Evolutionary conservation across 2,797 vertebrate genomes (phyloP).

Genomic region (Trichosurus vulpecula): DNA sequence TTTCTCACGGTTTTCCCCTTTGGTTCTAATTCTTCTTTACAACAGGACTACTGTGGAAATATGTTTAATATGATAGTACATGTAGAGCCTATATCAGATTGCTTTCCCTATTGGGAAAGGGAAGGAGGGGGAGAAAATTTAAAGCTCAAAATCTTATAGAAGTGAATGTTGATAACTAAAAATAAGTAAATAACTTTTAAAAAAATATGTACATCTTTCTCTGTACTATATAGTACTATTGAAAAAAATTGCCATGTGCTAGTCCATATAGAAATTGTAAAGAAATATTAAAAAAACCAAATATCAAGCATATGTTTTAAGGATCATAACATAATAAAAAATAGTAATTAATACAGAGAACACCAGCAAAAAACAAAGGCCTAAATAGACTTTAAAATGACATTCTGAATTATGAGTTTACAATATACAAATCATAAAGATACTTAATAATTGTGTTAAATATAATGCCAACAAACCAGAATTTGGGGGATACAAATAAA

Average conservation of each 20-base stretch:
- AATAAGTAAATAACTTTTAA: too few relatives aligned
- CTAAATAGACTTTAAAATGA: background rate
- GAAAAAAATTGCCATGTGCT: background rate
- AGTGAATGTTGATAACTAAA: too few relatives aligned
- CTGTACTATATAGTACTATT: background rate
- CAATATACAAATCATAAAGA: background rate
- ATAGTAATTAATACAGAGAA: background rate
- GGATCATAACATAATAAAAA: background rate
- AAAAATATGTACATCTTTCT: background rate
- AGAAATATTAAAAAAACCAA: background rate
- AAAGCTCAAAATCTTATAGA: too few relatives aligned
- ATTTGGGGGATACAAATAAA: background rate
- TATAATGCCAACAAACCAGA: background rate
- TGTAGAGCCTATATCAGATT: too few relatives aligned
- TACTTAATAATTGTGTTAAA: background rate
- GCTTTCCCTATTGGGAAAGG: too few relatives aligned
- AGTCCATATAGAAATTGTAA: background rate
- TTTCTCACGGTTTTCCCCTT: too few relatives aligned
- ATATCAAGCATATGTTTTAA: background rate
- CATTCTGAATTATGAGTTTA: background rate
- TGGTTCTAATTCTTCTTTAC: too few relatives aligned
- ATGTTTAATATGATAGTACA: too few relatives aligned
- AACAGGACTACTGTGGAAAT: too few relatives aligned
- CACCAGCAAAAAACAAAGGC: too few relatives aligned
- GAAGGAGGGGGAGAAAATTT: too few relatives aligned